Base-by-base conservation (phyloP, 2,888 invertebrate species). In the Eudemis profundana region DNA sequence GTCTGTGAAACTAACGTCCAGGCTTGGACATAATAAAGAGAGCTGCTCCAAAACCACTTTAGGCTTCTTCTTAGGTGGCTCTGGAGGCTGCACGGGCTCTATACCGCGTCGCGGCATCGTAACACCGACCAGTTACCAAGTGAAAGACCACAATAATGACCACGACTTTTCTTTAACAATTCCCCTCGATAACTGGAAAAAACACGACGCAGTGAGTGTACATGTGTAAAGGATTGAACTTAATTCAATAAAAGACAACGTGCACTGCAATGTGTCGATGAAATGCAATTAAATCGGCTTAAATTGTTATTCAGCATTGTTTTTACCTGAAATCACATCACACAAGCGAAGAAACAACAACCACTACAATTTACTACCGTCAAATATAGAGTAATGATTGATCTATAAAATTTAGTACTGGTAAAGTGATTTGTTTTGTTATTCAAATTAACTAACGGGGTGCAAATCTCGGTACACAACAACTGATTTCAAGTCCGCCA, bases 401-500 rank as follows among this genome's bases (percentile, higher is more conserved):
- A 23, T 17, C 21, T 38, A 44, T 23, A 21, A 27, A 54, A 61
- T 54, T 54, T 19, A 61, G 23, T 33, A 36, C 33, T 50, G 54
- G 27, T 29, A 68, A 67, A 8, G 47, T 54, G 56, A 71, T 65
- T 74, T 68, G 42, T 67, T 68, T 51, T 67, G 63, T 61, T 72
- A 69, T 57, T 70, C 50, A 61, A 68, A 61, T 70, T 68, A 70
- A 72, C 68, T 64, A 72, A 69, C 66, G 64, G 75, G 75, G 75
- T 49, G n/a, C 53, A 72, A 69, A 70, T 44, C 64, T 69, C 62
- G 68, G 77, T 73, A 74, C 70, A 72, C 69, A 82, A 78, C 85
- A 85, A 85, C 82, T 85, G 85, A 81, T 81, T 79, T 78, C 66
- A 76, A 72, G 71, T 79, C 84, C 86, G 91, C 90, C 91, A 92